These are phyloP conservation scores for Synchiropus splendidus DNA, from an alignment of 2,113 vertebrate genomes.

Conservation along the genomic window DNA sequence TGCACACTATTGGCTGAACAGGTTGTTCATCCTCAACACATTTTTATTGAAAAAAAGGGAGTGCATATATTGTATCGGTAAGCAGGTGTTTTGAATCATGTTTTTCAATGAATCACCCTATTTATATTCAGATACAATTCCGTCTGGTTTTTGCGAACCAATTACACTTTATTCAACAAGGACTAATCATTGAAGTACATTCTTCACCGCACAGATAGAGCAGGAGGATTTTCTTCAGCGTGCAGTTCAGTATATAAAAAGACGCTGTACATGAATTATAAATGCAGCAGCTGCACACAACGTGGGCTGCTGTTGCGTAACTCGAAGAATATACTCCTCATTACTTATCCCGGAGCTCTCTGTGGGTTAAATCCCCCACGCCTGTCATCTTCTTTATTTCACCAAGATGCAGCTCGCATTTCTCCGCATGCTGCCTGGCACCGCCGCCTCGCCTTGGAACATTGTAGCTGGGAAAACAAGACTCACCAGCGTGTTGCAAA, in stretches of 20 bases:
- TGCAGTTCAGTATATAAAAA: conserved; percentile 27
- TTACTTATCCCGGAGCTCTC: conserved; percentile 54
- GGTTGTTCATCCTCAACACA: too few species aligned
- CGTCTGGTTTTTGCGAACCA: too few species aligned
- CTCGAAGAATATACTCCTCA: conserved; percentile 46
- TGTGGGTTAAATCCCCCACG: conserved; percentile 37
- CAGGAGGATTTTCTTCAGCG: conserved; percentile 24
- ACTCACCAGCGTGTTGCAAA: conserved; percentile 13
- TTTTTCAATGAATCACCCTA: too few species aligned
- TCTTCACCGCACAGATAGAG: background rate
- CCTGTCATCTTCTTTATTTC: conserved; percentile 51
- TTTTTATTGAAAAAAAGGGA: too few species aligned
- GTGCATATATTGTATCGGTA: too few species aligned
- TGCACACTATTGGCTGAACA: too few species aligned
- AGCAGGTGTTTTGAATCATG: too few species aligned
- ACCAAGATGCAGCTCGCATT: conserved; percentile 21
- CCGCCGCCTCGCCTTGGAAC: conserved; percentile 13
- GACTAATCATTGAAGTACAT: too few species aligned
- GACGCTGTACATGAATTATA: conserved; percentile 34
- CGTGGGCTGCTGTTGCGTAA: conserved; percentile 53
- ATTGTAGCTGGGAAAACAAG: conserved; percentile 9
- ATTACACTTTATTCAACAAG: background rate
- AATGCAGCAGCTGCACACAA: conserved; percentile 31
- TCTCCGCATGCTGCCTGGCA: conserved; percentile 21
- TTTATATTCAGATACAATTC: too few species aligned